phyloP scores from a whole-genome alignment of 92 coral and sea anemone genomes.

The Porites rus region DNA sequence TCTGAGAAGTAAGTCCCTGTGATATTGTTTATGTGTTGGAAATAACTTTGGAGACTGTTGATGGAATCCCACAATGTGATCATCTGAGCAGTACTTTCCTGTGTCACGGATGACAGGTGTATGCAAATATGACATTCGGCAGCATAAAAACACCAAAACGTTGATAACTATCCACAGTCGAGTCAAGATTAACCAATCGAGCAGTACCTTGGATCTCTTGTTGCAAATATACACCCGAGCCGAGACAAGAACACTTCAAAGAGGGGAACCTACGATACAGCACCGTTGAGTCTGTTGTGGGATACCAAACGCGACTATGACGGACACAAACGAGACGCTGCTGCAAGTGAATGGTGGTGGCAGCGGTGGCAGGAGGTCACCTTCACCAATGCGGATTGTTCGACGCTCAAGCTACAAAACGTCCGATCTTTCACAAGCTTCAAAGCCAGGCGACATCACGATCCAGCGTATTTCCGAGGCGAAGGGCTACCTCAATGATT shows the following conservation, averaged over 20 bases:
- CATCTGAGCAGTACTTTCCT: too few relatives aligned
- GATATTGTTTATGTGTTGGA: too few relatives aligned
- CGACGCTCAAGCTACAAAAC: conserved; percentile 63
- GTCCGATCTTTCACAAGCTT: conserved; percentile 18
- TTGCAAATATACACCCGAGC: not conserved
- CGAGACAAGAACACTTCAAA: not conserved
- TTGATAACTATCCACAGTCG: conserved; percentile 7
- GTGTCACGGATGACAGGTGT: not conserved
- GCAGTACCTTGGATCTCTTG: not conserved
- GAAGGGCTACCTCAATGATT: conserved; percentile 92
- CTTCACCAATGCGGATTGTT: conserved; percentile 19
- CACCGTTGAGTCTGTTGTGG: conserved; percentile 11
- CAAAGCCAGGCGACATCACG: conserved; percentile 72
- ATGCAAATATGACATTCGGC: conserved; percentile 26
- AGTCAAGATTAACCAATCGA: not conserved
- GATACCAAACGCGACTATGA: conserved; percentile 6
- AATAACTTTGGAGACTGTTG: too few relatives aligned
- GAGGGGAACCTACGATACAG: not conserved
- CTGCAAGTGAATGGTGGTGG: conserved; percentile 7
- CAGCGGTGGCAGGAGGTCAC: not conserved
- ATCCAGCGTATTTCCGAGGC: conserved; percentile 96
- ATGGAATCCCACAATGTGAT: too few relatives aligned
- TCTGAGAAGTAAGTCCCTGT: too few relatives aligned
- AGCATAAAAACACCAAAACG: conserved; percentile 18
- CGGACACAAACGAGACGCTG: conserved; percentile 44